These are phyloP conservation scores for Thumatha senex DNA, from an alignment of 2,888 invertebrate species.

Conservation along the genomic window DNA sequence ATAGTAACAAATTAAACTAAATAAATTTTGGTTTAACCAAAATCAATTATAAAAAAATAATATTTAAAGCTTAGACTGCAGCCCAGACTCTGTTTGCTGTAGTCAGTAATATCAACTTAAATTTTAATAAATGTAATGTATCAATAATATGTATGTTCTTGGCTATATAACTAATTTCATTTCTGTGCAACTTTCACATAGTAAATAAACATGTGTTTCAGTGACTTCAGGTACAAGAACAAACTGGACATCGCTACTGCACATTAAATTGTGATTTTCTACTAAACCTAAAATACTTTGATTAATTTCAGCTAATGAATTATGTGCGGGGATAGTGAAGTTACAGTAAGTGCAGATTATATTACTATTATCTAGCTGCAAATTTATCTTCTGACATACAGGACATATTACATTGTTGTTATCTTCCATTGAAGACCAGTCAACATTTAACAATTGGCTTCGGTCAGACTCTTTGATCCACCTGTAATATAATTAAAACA, in stretches of 20 bases:
- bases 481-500: constrained; percentile 42
- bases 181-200: constrained; percentile 67
- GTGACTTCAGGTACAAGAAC: constrained; percentile 52
- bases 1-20: too few species aligned
- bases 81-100: too few species aligned
- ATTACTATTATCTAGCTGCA: constrained; percentile 40
- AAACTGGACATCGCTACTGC: constrained; percentile 58
- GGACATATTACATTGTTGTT: constrained; percentile 77
- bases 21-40: too few species aligned
- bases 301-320: constrained; percentile 54
- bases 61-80: too few species aligned
- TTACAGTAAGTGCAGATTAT: constrained; percentile 65
- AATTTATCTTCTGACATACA: constrained; percentile 72
- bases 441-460: constrained; percentile 59
- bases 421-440: constrained; percentile 66
- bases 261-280: constrained; percentile 57
- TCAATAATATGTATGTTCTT: neutral
- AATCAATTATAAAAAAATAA: too few species aligned
- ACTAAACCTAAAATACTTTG: constrained; percentile 47
- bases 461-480: constrained; percentile 71
- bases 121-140: neutral
- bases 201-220: constrained; percentile 65
- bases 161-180: constrained; percentile 48
- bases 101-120: neutral
- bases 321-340: constrained; percentile 49